Evolutionary conservation across 2,888 invertebrate genomes (phyloP).

Genomic region (Platynereis dumerilii): DNA sequence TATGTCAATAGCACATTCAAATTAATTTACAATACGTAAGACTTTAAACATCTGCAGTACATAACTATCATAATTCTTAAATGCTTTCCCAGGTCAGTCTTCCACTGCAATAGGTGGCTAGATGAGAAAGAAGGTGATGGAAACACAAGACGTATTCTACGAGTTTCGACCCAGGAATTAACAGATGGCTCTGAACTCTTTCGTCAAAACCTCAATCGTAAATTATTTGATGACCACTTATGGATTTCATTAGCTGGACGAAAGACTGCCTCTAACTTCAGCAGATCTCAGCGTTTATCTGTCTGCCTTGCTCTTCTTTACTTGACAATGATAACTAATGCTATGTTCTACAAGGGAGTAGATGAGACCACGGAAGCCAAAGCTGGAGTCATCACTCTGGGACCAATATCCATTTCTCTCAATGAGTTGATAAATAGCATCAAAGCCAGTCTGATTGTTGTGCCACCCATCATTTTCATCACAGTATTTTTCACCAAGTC

Average conservation of each 20-base stretch:
- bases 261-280: background rate
- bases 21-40: too few species aligned
- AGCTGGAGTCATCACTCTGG: constrained; percentile 4
- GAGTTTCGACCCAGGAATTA: background rate
- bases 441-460: background rate
- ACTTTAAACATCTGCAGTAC: too few species aligned
- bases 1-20: too few species aligned
- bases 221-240: background rate
- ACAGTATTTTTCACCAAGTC: background rate
- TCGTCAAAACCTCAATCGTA: background rate
- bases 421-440: background rate
- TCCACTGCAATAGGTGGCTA: background rate
- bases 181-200: background rate
- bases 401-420: background rate
- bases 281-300: constrained; percentile 31
- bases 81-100: background rate
- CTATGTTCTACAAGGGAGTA: background rate
- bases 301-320: constrained; percentile 45
- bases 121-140: background rate
- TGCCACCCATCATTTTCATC: background rate
- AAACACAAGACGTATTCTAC: background rate
- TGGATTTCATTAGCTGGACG: background rate
- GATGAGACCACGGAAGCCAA: background rate
- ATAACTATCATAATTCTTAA: too few species aligned
- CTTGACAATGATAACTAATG: constrained; percentile 43